Evolutionary conservation across 2,113 vertebrate genomes (phyloP), one percentile per base, ranked within the genome.

Genomic region (Phyllostomus discolor): DNA sequence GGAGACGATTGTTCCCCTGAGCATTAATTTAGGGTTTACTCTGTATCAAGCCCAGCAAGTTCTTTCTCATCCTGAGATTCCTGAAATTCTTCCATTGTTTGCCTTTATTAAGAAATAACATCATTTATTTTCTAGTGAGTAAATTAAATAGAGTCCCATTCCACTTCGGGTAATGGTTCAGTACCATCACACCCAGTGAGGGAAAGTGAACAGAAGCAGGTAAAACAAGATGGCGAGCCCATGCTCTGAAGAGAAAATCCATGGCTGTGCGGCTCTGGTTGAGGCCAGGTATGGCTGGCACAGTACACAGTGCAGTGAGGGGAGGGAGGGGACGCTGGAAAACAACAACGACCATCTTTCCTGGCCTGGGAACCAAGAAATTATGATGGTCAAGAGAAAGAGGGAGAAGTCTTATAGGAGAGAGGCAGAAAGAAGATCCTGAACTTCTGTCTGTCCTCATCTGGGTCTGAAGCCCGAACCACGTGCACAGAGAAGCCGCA

Each of bases 51-150:
- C 26, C 46, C 43, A 41, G 75, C 33, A 80, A 66, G 8, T n/a
- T 50, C 59, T 86, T 86, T 57, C 41, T 76, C 73, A 64, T 35
- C 46, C 28, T 28, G 57, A 66, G 81, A 78, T 64, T 35, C 46
- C n/a, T 28, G 46, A 52, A 83, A 76, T 76, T 75, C 22, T 10
- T 59, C 64, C 54, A 50, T 24, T 88, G 66, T 83, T 95, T 54
- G 19, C 73, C 46, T 46, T 76, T 80, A n/a, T 64, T 59, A 83
- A 90, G 26, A 86, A 90, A 33, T 20, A 46, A 46, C 2, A 50
- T 41, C 3, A 15, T 91, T 52, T 50, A 26, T 54, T 92, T 89
- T 76, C 72, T 72, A 38, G 35, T 52, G 19, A 88, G 59, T 72
- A 73, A 9, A 59, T 88, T 90, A 78, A 83, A 50, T 64, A 33